Conservation (phyloP, 64 coral and sea anemone genomes). For the Actinia tenebrosa region DNA sequence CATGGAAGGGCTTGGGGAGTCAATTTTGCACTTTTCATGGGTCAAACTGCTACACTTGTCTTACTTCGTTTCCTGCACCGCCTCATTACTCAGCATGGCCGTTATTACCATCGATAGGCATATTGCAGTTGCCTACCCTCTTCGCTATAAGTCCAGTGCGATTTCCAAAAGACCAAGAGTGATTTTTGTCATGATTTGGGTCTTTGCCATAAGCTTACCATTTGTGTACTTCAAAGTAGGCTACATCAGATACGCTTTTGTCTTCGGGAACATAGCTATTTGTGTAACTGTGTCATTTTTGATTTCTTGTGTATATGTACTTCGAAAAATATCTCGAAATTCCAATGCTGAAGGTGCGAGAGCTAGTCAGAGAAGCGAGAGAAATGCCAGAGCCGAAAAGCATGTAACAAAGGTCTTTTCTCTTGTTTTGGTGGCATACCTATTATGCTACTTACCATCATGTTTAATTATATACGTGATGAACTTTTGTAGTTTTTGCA, state of each 20-base stretch:
- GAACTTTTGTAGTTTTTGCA: constrained; percentile 79
- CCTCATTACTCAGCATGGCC: constrained; percentile 67
- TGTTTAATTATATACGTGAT: constrained; percentile 73
- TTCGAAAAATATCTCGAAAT: constrained; percentile 32
- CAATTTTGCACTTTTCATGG: neutral
- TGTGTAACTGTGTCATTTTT: constrained; percentile 50
- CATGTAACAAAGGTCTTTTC: constrained; percentile 74
- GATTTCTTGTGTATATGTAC: constrained; percentile 38
- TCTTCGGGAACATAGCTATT: constrained; percentile 86
- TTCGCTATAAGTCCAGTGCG: constrained; percentile 41
- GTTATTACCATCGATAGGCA: constrained; percentile 77
- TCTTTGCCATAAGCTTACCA: constrained; percentile 49
- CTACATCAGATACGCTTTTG: constrained; percentile 72
- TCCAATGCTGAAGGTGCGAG: neutral
- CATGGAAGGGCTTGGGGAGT: constrained; percentile 40
- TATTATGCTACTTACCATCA: constrained; percentile 69
- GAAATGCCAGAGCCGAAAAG: constrained; percentile 45
- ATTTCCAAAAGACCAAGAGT: constrained; percentile 17
- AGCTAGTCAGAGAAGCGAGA: neutral
- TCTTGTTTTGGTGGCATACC: constrained; percentile 50
- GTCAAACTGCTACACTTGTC: constrained; percentile 38
- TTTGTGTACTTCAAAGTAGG: constrained; percentile 78
- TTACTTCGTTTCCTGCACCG: constrained; percentile 62
- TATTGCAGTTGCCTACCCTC: constrained; percentile 66
- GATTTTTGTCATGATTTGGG: constrained; percentile 41